Conservation (phyloP, 2,888 invertebrate species). For the Drosophila demipolita region DNA sequence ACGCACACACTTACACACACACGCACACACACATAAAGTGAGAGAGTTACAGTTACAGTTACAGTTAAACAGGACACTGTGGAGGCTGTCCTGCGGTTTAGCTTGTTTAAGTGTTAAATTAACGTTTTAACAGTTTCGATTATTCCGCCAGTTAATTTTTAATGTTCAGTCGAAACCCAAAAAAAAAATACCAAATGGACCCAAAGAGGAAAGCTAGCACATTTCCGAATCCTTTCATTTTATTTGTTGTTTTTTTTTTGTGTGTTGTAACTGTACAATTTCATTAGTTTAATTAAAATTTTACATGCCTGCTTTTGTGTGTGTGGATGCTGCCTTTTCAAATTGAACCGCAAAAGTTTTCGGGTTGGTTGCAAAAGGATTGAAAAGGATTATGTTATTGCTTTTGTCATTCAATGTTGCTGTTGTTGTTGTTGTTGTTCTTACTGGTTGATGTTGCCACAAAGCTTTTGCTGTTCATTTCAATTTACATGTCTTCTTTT, state of each 20-base stretch:
- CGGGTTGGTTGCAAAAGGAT: conserved; percentile 53
- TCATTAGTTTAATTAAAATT: conserved; percentile 82
- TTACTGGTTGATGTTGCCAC: conserved; percentile 44
- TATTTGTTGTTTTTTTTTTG: neutral
- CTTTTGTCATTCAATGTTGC: conserved; percentile 71
- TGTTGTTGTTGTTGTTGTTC: conserved; percentile 13
- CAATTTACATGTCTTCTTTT: conserved; percentile 58
- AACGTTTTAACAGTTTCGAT: conserved; percentile 78
- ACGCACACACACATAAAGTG: neutral
- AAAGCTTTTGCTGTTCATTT: conserved; percentile 75
- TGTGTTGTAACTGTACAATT: conserved; percentile 47
- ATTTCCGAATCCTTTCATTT: conserved; percentile 27
- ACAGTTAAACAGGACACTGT: conserved; percentile 52
- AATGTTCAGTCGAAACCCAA: conserved; percentile 42
- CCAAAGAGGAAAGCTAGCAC: conserved; percentile 10
- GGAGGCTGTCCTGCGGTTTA: conserved; percentile 69
- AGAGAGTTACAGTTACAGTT: conserved; percentile 34
- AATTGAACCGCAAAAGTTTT: conserved; percentile 75
- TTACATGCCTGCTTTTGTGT: conserved; percentile 30
- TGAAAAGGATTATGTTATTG: conserved; percentile 74
- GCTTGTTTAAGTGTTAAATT: conserved; percentile 82
- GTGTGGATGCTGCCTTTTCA: conserved; percentile 66
- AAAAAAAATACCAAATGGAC: conserved; percentile 9
- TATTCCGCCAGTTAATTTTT: conserved; percentile 75
- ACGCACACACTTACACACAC: conserved; percentile 21